Conservation (phyloP, 1,140 invertebrate species). For the Dysdera silvatica region DNA sequence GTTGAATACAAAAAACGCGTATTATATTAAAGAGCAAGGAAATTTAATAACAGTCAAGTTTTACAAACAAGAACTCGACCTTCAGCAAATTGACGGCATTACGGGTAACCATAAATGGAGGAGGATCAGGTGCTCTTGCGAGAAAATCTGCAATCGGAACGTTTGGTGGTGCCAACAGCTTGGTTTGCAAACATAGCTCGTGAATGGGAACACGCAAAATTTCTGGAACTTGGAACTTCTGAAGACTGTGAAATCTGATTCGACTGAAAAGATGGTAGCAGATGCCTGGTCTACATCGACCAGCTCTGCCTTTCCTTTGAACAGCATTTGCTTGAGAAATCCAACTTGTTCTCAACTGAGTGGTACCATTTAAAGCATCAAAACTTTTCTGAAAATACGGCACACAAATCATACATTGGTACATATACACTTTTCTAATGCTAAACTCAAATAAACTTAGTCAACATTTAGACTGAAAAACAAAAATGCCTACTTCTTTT, state of each 20-base stretch:
- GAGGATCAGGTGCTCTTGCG: conserved; percentile 71
- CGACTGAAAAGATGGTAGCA: conserved; percentile 72
- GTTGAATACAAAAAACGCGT: neutral
- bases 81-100: conserved; percentile 69
- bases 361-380: conserved; percentile 27
- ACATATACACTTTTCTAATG: neutral
- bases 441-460: neutral
- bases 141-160: conserved; percentile 74
- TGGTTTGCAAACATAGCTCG: conserved; percentile 86
- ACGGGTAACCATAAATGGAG: conserved; percentile 61
- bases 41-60: neutral
- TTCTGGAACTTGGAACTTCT: conserved; percentile 58
- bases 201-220: conserved; percentile 75
- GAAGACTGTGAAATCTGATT: conserved; percentile 57
- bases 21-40: neutral
- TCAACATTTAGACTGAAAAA: neutral
- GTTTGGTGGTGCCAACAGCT: conserved; percentile 67
- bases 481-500: conserved; percentile 50
- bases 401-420: neutral
- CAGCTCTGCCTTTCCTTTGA: conserved; percentile 73
- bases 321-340: conserved; percentile 63
- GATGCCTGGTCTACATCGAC: conserved; percentile 65
- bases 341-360: conserved; percentile 45
- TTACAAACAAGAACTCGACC: conserved; percentile 31
- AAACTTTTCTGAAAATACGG: conserved; percentile 22